phyloP scores from a whole-genome alignment of 2,797 vertebrate species.

The Xiphophorus birchmanni region DNA sequence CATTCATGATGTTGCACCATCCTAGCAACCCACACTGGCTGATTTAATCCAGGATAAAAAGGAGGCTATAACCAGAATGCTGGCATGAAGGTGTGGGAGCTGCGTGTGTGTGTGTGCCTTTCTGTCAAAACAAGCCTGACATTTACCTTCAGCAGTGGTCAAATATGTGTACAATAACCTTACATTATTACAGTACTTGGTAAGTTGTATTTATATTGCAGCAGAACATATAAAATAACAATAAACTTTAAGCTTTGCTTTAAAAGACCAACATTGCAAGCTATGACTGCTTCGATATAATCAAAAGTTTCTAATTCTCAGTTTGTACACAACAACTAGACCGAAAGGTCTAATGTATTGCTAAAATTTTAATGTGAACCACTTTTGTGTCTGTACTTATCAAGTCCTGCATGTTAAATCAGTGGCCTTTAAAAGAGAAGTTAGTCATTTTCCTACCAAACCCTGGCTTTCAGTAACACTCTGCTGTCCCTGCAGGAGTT shows the following conservation, averaged over 20 bases:
- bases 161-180: not conserved
- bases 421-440: not conserved
- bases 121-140: conserved; percentile 31
- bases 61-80: conserved; percentile 12
- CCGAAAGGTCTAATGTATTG: not conserved
- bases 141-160: conserved; percentile 38
- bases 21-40: conserved; percentile 40
- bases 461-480: not conserved
- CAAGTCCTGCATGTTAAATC: not conserved
- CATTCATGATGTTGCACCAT: conserved; percentile 35
- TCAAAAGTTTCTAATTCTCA: not conserved
- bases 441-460: not conserved
- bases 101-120: conserved; percentile 17
- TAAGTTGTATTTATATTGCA: not conserved
- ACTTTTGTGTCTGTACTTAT: not conserved
- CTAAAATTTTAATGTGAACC: not conserved
- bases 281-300: not conserved
- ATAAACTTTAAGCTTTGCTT: not conserved
- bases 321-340: not conserved
- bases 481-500: conserved; percentile 6
- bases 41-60: conserved; percentile 43
- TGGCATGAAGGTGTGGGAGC: conserved; percentile 28
- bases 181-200: not conserved
- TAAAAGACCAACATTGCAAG: not conserved
- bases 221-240: not conserved